Conservation (phyloP, 2,888 invertebrate genomes). For the Andrena praecox region DNA sequence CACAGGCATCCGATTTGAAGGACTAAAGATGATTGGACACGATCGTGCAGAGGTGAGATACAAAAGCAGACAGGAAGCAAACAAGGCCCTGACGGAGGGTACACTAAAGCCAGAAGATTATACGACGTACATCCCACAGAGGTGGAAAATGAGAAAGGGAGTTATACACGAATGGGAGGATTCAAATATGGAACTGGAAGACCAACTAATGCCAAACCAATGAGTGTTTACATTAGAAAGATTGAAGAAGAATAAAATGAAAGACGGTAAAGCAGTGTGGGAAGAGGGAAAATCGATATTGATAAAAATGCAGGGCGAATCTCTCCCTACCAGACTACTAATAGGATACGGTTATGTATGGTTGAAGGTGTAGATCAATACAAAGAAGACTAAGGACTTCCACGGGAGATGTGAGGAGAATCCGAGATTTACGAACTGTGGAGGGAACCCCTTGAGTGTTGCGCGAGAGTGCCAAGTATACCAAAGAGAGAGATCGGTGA, state of each 20-base stretch:
- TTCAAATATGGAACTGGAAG: constrained; percentile 7
- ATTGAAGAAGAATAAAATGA: neutral
- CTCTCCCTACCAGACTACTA: constrained; percentile 11
- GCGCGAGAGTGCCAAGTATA: neutral
- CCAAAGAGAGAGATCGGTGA: neutral
- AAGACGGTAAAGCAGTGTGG: neutral
- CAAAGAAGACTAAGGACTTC: neutral
- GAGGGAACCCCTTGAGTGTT: neutral
- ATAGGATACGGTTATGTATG: constrained; percentile 25
- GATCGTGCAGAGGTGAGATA: neutral
- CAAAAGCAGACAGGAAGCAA: neutral
- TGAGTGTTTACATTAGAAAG: neutral
- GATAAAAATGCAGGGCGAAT: constrained; percentile 3
- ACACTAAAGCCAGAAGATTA: neutral
- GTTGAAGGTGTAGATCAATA: constrained; percentile 10
- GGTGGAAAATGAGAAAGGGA: neutral
- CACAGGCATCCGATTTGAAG: neutral
- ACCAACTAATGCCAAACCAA: constrained; percentile 5
- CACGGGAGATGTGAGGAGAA: neutral
- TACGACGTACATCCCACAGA: neutral
- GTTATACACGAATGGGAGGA: constrained; percentile 22
- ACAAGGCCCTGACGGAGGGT: neutral
- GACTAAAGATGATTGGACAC: constrained; percentile 6
- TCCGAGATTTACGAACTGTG: constrained; percentile 13
- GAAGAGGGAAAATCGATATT: constrained; percentile 3